These are phyloP conservation scores for Syngnathus scovelli DNA, from an alignment of 2,113 vertebrate genomes.

Conservation along the genomic window DNA sequence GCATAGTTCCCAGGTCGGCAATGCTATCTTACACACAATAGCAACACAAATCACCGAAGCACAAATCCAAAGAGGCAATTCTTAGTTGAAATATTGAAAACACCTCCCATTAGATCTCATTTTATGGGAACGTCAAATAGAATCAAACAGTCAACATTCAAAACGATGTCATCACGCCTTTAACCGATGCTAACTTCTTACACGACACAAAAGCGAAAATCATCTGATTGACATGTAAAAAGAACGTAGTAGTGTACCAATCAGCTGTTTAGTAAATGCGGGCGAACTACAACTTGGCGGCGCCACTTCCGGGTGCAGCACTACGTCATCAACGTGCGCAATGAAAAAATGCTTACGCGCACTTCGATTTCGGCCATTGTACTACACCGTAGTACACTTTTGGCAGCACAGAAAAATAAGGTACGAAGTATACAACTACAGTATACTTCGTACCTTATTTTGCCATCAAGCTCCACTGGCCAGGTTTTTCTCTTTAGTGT, in stretches of 20 bases:
- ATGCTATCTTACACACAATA: neutral
- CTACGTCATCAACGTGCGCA: neutral
- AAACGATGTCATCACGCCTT: neutral
- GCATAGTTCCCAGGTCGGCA: neutral
- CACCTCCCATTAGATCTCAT: no score
- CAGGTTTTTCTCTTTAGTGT: neutral
- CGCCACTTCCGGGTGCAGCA: constrained; percentile 16
- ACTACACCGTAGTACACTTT: neutral
- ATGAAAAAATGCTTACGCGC: no score
- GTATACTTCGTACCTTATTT: no score
- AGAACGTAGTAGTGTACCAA: neutral
- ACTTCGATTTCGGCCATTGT: no score
- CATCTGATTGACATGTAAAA: neutral
- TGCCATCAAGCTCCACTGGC: neutral
- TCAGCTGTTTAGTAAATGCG: neutral
- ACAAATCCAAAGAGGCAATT: neutral
- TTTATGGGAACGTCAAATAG: neutral
- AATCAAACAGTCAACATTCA: neutral
- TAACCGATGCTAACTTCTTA: no score
- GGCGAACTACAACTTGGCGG: neutral
- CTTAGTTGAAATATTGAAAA: neutral
- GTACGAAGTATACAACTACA: no score
- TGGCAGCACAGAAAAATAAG: no score
- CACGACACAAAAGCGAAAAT: neutral
- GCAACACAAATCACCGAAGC: neutral